phyloP scores from a whole-genome alignment of 1,140 invertebrate genomes.

The Dinoponera quadriceps region DNA sequence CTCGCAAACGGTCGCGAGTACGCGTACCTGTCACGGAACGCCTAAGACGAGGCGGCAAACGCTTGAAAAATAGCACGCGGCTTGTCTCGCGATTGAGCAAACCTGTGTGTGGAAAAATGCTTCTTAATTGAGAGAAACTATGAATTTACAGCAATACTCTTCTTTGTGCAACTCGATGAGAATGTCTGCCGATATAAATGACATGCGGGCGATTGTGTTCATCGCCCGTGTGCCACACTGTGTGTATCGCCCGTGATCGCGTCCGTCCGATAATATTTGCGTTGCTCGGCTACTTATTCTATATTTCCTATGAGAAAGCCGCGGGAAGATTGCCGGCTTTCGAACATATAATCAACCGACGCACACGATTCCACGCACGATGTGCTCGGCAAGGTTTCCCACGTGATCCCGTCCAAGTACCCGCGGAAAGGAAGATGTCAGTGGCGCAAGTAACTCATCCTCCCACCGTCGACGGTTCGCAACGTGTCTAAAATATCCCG shows the following conservation, averaged over 20 bases:
- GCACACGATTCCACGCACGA: conserved; percentile 27
- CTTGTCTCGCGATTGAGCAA: conserved; percentile 34
- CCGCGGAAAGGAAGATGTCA: conserved; percentile 47
- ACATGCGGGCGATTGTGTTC: conserved; percentile 29
- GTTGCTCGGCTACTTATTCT: conserved; percentile 51
- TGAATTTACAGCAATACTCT: conserved; percentile 17
- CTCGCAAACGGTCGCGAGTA: too few species aligned
- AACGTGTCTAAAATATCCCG: conserved; percentile 8
- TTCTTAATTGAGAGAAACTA: conserved; percentile 55
- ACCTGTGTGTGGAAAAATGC: conserved; percentile 33
- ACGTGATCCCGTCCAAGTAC: conserved; percentile 41
- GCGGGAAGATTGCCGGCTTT: conserved; percentile 30
- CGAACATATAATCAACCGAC: conserved; percentile 32
- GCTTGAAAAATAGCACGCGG: conserved; percentile 26
- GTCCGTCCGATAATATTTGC: conserved; percentile 53
- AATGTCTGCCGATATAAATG: conserved; percentile 18
- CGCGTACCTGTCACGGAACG: too few species aligned
- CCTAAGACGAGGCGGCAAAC: background rate
- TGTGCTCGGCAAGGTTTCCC: conserved; percentile 53
- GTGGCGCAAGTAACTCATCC: conserved; percentile 44
- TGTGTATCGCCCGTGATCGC: conserved; percentile 46
- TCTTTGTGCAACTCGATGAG: conserved; percentile 46
- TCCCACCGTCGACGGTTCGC: conserved; percentile 27
- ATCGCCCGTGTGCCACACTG: background rate
- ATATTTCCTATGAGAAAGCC: conserved; percentile 58